These are phyloP conservation scores for Fundulus diaphanus DNA, from an alignment of 2,797 vertebrate species.

Conservation along the genomic window DNA sequence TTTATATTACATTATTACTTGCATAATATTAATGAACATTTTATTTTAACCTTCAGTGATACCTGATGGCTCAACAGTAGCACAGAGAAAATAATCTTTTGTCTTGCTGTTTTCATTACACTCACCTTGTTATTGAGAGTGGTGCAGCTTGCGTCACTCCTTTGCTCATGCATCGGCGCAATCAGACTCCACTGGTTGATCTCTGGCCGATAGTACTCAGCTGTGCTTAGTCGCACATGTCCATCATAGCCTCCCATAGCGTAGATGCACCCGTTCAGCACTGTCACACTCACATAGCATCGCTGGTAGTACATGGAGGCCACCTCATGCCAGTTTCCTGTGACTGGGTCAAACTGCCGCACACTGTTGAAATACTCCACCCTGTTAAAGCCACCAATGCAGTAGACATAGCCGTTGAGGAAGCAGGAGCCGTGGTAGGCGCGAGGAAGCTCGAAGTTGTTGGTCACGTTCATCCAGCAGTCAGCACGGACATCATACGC, in stretches of 20 bases:
- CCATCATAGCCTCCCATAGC: slow-evolving; percentile 88
- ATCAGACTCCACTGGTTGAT: slow-evolving; percentile 87
- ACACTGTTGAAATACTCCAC: slow-evolving; percentile 82
- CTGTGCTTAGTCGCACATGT: slow-evolving; percentile 74
- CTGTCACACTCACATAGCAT: slow-evolving; percentile 84
- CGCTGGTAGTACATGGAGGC: slow-evolving; percentile 84
- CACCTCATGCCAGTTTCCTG: slow-evolving; percentile 82
- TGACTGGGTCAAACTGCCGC: slow-evolving; percentile 78
- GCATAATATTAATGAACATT: background rate
- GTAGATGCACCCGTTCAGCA: slow-evolving; percentile 82
- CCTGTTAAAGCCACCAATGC: slow-evolving; percentile 80
- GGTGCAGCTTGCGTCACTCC: slow-evolving; percentile 82
- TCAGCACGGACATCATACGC: slow-evolving; percentile 78
- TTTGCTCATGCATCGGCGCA: slow-evolving; percentile 78
- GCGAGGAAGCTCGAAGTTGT: slow-evolving; percentile 71
- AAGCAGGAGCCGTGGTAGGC: slow-evolving; percentile 83
- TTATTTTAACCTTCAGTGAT: background rate
- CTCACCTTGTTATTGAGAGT: slow-evolving; percentile 77
- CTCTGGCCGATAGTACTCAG: slow-evolving; percentile 81
- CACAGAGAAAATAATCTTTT: background rate
- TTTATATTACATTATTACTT: background rate
- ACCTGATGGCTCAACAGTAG: background rate
- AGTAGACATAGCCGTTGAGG: slow-evolving; percentile 67
- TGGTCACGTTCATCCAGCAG: slow-evolving; percentile 79
- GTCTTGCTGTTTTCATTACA: background rate